Evolutionary conservation across 1,140 invertebrate species (phyloP), one percentile per base, ranked within the genome.

Genomic region (Ericerus pela): DNA sequence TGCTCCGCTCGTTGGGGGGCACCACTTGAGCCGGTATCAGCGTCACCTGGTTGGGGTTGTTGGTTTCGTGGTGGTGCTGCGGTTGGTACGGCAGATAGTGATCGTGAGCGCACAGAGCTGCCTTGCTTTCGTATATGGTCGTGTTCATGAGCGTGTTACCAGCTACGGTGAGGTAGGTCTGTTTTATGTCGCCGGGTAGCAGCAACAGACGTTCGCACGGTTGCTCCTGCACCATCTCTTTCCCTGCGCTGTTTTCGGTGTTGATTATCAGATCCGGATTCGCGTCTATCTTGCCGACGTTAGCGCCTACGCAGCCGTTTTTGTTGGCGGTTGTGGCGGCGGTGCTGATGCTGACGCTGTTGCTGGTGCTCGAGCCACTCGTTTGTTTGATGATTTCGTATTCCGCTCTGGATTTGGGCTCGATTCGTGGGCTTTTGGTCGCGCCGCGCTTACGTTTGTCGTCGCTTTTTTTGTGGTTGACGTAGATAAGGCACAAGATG

Each of bases 71-170:
- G 3, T 22, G 41, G 41, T 47, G 26, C 3, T 3, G 26, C 26
- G 16, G 3, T 2, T 24, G 41, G 8, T 10, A 24, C 41, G 41
- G 22, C 41, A 22, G 2, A 18, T 2, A 4, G 3, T 33, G n/a
- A n/a, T 33, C 30, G 30, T 33, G 30, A 6, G 16, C 3, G 14
- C 41, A 47, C 26, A 47, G 14, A 24, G 41, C 41, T n/a, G n/a
- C n/a, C 26, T 47, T 47, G 20, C 41, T 47, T 47, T 47, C 41
- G 41, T 47, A 47, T 10, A 47, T 47, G 41, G 41, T 47, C 20
- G 41, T 47, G 14, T 47, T 47, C 41, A 47, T 24, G 8, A 47
- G 41, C 10, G 41, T 47, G 14, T 47, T 47, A 22, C 41, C 41
- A 3, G 41, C 22, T 47, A 47, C 8, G 3, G 41, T 47, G 3